These are phyloP conservation scores for Theocolax elegans DNA, from an alignment of 1,140 invertebrate genomes.

Conservation along the genomic window DNA sequence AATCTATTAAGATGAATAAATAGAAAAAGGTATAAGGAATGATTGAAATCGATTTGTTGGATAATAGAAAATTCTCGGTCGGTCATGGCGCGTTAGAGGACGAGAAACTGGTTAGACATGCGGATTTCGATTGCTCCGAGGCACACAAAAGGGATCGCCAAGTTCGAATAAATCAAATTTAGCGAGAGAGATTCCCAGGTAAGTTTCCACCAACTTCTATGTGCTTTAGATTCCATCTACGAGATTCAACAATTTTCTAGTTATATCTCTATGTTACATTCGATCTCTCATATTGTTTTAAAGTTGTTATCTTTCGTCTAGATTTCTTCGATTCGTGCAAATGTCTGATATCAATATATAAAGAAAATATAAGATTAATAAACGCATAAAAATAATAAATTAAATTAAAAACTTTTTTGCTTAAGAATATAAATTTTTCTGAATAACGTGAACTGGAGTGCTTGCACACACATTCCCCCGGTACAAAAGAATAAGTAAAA, in stretches of 20 bases:
- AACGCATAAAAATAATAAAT: too few relatives aligned
- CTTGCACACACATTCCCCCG: too few relatives aligned
- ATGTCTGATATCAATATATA: too few relatives aligned
- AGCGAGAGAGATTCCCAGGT: slow-evolving; percentile 10
- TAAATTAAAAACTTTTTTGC: too few relatives aligned
- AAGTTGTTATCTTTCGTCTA: too few relatives aligned
- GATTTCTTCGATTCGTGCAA: too few relatives aligned
- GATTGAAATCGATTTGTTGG: slow-evolving; percentile 38
- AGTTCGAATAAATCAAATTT: slow-evolving; percentile 42
- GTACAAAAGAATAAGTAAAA: too few relatives aligned
- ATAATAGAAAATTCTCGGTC: slow-evolving; percentile 44
- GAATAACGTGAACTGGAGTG: too few relatives aligned
- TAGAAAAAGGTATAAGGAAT: slow-evolving; percentile 17
- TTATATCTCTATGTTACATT: not conserved
- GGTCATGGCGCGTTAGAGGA: slow-evolving; percentile 38
- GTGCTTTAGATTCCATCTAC: slow-evolving; percentile 1
- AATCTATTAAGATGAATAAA: slow-evolving; percentile 11
- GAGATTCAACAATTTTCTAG: not conserved
- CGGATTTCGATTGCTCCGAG: slow-evolving; percentile 35
- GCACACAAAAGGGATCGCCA: slow-evolving; percentile 23
- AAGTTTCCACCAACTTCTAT: slow-evolving; percentile 6
- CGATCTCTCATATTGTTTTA: not conserved
- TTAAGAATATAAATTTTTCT: too few relatives aligned
- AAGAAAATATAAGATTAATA: too few relatives aligned
- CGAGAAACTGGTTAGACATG: slow-evolving; percentile 37